phyloP scores from a whole-genome alignment of 2,797 vertebrate species.

The Sphenopsis melanotis region DNA sequence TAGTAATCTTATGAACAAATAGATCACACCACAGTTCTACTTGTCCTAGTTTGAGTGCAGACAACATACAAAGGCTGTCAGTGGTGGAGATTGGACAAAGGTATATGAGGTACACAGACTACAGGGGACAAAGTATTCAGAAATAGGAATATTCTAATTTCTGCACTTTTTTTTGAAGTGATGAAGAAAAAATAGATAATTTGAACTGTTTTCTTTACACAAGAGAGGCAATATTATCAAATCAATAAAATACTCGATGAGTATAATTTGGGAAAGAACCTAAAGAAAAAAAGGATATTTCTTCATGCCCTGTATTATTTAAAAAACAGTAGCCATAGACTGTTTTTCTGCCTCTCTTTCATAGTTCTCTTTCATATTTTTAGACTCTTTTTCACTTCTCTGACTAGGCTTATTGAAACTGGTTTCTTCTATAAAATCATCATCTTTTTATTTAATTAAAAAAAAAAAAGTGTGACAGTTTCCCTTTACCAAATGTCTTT shows the following conservation, averaged over 20 bases:
- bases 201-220: not conserved
- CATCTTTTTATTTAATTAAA: not conserved
- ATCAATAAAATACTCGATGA: rapidly evolving
- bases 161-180: not conserved
- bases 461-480: not conserved
- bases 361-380: not conserved
- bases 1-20: not conserved
- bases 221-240: not conserved
- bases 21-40: not conserved
- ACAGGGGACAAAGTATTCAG: not conserved
- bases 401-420: not conserved
- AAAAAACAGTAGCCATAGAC: not conserved
- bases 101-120: not conserved
- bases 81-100: not conserved
- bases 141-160: not conserved
- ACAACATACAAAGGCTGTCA: not conserved
- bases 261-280: not conserved
- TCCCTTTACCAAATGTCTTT: not conserved
- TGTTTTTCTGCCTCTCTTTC: not conserved
- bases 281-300: not conserved
- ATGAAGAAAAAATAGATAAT: not conserved
- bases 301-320: not conserved
- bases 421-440: not conserved
- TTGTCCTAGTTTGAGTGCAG: not conserved
- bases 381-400: not conserved